phyloP scores from a whole-genome alignment of 2,888 invertebrate genomes.

The Caprella mutica region DNA sequence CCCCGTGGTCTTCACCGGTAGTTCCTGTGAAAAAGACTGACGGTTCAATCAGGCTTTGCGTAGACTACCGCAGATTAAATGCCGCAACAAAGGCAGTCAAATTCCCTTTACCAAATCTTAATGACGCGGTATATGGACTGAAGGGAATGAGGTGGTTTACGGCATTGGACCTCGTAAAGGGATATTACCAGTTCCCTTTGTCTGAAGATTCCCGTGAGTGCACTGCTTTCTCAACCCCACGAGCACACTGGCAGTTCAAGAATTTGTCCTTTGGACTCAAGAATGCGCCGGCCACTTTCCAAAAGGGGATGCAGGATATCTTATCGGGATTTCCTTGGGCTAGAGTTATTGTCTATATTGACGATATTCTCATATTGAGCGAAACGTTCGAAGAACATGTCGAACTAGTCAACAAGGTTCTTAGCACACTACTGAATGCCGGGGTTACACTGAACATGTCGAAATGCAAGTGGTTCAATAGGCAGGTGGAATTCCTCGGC shows the following conservation, averaged over 20 bases:
- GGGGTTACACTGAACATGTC: background rate
- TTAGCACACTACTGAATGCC: background rate
- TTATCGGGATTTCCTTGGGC: background rate
- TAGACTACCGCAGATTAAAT: constrained; percentile 1
- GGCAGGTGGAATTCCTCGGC: background rate
- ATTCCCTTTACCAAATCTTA: background rate
- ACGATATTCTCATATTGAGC: background rate
- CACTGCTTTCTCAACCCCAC: background rate
- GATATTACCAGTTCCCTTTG: background rate
- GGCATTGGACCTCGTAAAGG: background rate
- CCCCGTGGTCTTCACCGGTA: no score
- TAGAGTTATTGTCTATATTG: background rate
- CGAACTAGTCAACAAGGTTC: background rate
- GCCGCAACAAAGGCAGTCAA: background rate
- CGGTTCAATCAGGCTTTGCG: background rate
- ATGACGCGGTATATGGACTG: constrained; percentile 7
- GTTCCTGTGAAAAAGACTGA: background rate
- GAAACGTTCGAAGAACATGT: background rate
- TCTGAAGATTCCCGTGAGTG: background rate
- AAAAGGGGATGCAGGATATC: background rate
- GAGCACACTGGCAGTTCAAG: background rate
- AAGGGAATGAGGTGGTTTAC: constrained; percentile 3
- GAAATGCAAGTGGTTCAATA: background rate
- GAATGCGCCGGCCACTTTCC: background rate
- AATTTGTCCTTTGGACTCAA: background rate